A percentile compares a stretch with the other conserved stretches of the same genome.
Evolutionary conservation across 2,113 vertebrate genomes (phyloP).

Genomic region (Barnardius zonarius): DNA sequence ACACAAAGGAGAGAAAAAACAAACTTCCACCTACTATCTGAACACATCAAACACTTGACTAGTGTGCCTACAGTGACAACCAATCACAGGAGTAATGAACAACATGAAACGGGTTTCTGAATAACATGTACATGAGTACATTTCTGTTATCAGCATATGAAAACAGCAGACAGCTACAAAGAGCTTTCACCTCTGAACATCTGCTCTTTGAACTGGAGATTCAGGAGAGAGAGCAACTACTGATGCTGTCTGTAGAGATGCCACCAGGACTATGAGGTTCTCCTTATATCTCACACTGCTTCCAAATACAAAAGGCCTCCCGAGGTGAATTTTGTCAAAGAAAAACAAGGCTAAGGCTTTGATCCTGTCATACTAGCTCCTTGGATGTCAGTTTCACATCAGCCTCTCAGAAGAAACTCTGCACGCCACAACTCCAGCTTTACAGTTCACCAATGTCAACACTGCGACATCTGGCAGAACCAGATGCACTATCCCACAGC

Average conservation of each 20-base stretch:
- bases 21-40: background rate
- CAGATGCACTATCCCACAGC: background rate
- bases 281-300: background rate
- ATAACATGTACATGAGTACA: background rate
- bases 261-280: background rate
- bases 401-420: background rate
- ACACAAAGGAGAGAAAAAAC: background rate
- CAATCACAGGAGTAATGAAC: background rate
- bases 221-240: background rate
- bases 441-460: background rate
- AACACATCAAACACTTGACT: background rate
- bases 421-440: background rate
- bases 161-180: background rate
- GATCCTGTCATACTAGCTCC: background rate
- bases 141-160: background rate
- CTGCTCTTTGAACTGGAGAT: background rate
- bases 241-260: background rate
- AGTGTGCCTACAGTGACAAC: background rate
- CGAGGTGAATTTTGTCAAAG: background rate
- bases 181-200: background rate
- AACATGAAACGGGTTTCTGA: background rate
- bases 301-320: background rate
- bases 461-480: background rate
- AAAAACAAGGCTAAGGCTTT: background rate
- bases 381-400: background rate